Conservation (phyloP, 2,888 invertebrate species). For the Sylvicola cinctus region DNA sequence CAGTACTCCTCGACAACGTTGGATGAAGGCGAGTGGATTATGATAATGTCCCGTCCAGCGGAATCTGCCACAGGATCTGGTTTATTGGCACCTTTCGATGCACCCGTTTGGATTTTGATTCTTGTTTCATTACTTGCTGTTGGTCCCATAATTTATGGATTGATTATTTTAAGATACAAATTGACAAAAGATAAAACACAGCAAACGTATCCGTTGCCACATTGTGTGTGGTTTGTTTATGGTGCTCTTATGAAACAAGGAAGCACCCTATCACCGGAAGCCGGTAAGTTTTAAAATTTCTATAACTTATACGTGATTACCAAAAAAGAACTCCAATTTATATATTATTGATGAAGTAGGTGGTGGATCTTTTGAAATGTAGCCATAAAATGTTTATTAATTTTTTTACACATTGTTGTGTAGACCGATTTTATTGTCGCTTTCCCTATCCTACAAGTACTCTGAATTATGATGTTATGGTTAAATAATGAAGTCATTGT, state of each 20-base stretch:
- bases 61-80: constrained; percentile 71
- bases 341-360: too few species aligned
- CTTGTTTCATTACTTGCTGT: constrained; percentile 47
- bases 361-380: too few species aligned
- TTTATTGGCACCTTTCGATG: constrained; percentile 59
- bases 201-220: constrained; percentile 35
- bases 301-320: too few species aligned
- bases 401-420: too few species aligned
- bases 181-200: constrained; percentile 37
- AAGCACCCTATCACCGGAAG: constrained; percentile 54
- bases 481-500: too few species aligned
- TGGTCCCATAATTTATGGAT: constrained; percentile 55
- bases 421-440: too few species aligned
- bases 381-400: too few species aligned
- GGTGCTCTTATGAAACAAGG: constrained; percentile 77
- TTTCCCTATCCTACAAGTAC: too few species aligned
- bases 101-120: constrained; percentile 50
- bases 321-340: too few species aligned
- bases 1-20: constrained; percentile 37
- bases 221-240: constrained; percentile 74
- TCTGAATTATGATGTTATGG: too few species aligned
- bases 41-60: constrained; percentile 57
- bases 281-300: constrained; percentile 38
- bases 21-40: constrained; percentile 58
- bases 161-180: constrained; percentile 41